Evolutionary conservation across 2,113 vertebrate species (phyloP), one percentile per base, ranked within the genome.

Genomic region (Charadrius vociferus): DNA sequence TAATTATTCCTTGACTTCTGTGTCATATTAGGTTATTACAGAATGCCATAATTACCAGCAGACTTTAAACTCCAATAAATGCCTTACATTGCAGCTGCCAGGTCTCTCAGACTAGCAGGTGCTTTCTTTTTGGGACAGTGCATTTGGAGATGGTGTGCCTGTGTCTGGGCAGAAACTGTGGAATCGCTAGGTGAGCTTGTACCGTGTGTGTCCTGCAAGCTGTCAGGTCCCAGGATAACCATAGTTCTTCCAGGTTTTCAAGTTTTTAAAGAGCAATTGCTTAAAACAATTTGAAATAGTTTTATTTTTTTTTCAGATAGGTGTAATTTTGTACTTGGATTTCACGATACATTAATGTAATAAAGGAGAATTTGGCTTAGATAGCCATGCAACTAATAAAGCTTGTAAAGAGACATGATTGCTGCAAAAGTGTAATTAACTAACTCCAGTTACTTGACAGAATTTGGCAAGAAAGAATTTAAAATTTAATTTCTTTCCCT

Each of bases 181-280:
- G 30, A 37, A 21, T 55, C 6, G 1, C 16, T 56, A 14, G 20
- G 7, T 2, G 1, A 74, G 17, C 3, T 62, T 39, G 0, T 41
- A 34, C 47, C 1, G 3, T 1, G 1, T 7, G 21, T 50, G 37
- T 67, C 61, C 71, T 61, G 19, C 36, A 55, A 34, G 32, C 19
- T 19, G 14, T 72, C 52, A 36, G 12, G 30, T 52, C 26, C 26
- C 26, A 63, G n/a, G 3, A 65, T 82, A 26, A 47, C 4, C 1
- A 22, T 23, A 16, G 14, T 39, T 92, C 13, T 88, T 80, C 14
- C 16, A 63, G 8, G 9, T 66, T 93, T 87, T 72, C 21, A 15
- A 52, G 56, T 23, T 88, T 68, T 84, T 58, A 27, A n/a, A n/a
- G 29, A 86, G 36, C 21, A 83, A 7, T 65, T 86, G 16, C 53